These are phyloP conservation scores for Monochamus alternatus DNA, from an alignment of 2,888 invertebrate species.

Conservation along the genomic window DNA sequence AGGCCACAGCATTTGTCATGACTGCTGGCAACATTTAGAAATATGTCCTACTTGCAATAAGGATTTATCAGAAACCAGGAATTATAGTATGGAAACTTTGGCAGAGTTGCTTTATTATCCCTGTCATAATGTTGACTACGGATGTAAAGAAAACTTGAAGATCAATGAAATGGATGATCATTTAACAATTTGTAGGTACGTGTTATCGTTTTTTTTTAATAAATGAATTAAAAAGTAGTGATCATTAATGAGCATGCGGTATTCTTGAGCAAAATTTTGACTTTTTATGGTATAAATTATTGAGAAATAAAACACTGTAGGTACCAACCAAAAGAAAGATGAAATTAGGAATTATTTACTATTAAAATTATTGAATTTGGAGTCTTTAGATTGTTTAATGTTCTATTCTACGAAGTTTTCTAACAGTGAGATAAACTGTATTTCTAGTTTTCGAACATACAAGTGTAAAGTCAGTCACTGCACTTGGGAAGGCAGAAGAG, in stretches of 20 bases:
- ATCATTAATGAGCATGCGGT: too few relatives aligned
- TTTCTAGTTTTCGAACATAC: slow-evolving; percentile 16
- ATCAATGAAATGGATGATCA: slow-evolving; percentile 7
- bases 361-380: too few relatives aligned
- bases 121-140: neutral
- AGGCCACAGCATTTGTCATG: slow-evolving; percentile 19
- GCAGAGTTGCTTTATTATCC: slow-evolving; percentile 15
- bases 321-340: too few relatives aligned
- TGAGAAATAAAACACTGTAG: too few relatives aligned
- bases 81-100: neutral
- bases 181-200: slow-evolving; percentile 3
- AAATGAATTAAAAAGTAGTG: too few relatives aligned
- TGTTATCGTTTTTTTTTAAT: too few relatives aligned
- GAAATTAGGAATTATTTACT: too few relatives aligned
- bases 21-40: neutral
- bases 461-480: neutral
- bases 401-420: too few relatives aligned
- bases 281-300: too few relatives aligned
- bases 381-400: too few relatives aligned
- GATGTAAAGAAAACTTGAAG: slow-evolving; percentile 3
- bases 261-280: too few relatives aligned
- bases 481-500: slow-evolving; percentile 2
- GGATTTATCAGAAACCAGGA: slow-evolving; percentile 23
- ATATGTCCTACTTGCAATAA: slow-evolving; percentile 10
- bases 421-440: neutral